A percentile compares a stretch with the other conserved stretches of the same genome.
Conservation (phyloP, 2,797 vertebrate genomes). For the Pipistrellus pipistrellus region DNA sequence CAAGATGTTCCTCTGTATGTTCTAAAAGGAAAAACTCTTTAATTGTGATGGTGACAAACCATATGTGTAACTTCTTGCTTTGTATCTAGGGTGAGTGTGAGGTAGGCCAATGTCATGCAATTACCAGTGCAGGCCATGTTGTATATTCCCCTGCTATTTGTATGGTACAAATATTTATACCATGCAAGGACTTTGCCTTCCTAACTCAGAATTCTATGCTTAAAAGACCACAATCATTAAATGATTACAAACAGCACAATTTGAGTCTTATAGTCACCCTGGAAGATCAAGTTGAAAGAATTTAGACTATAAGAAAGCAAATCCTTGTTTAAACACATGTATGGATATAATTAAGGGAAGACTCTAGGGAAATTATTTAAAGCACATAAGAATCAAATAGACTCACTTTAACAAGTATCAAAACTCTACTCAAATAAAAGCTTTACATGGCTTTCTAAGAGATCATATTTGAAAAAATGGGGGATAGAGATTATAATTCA, state of each 20-base stretch:
- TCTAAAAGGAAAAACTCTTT: background rate
- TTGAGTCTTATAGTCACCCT: background rate
- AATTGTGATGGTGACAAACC: background rate
- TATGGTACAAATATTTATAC: slow-evolving; percentile 31
- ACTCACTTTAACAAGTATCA: slow-evolving; percentile 72
- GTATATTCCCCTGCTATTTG: background rate
- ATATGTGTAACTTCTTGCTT: background rate
- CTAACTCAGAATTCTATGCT: slow-evolving; percentile 42
- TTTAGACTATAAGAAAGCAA: slow-evolving; percentile 52
- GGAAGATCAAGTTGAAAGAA: slow-evolving; percentile 45
- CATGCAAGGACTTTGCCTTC: slow-evolving; percentile 6
- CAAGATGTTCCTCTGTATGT: background rate
- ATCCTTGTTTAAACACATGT: slow-evolving; percentile 69
- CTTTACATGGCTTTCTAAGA: slow-evolving; percentile 77
- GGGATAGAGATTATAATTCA: slow-evolving; percentile 86
- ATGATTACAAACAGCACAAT: slow-evolving; percentile 11
- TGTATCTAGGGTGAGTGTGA: background rate
- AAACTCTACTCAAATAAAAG: slow-evolving; percentile 72
- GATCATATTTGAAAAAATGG: slow-evolving; percentile 72
- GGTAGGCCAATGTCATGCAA: background rate
- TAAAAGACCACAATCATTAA: background rate
- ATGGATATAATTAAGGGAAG: slow-evolving; percentile 62
- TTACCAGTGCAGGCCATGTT: background rate
- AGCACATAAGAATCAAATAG: slow-evolving; percentile 44
- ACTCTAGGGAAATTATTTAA: slow-evolving; percentile 60